Evolutionary conservation across 1,140 invertebrate genomes (phyloP).

Genomic region (Drosophila subobscura): DNA sequence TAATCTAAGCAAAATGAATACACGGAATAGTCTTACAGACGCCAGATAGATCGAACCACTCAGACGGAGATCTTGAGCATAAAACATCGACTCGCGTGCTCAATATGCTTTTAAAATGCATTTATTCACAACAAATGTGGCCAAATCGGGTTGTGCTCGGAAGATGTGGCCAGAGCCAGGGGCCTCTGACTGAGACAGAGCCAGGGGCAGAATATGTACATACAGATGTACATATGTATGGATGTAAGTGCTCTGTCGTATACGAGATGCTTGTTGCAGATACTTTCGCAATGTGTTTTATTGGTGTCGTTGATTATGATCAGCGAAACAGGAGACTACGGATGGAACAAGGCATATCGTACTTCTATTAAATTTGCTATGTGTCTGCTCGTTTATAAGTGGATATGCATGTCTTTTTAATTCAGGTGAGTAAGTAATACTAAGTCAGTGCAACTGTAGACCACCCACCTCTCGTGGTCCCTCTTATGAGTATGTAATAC

Average conservation of each 20-base stretch:
- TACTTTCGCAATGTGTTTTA: slow-evolving; percentile 70
- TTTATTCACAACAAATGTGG: slow-evolving; percentile 54
- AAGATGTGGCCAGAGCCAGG: slow-evolving; percentile 8
- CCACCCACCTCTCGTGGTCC: slow-evolving; percentile 20
- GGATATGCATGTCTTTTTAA: too few relatives aligned
- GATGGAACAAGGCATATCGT: background rate
- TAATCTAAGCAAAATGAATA: slow-evolving; percentile 49
- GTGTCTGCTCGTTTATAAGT: too few relatives aligned
- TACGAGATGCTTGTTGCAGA: slow-evolving; percentile 60
- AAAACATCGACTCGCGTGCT: slow-evolving; percentile 43
- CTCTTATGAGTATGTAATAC: slow-evolving; percentile 15
- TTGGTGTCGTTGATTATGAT: slow-evolving; percentile 58
- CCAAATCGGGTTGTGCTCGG: slow-evolving; percentile 20
- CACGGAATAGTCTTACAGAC: slow-evolving; percentile 2
- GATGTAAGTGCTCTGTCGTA: slow-evolving; percentile 5
- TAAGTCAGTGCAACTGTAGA: background rate
- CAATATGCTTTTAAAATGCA: slow-evolving; percentile 68
- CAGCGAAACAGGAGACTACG: slow-evolving; percentile 1
- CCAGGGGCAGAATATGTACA: too few relatives aligned
- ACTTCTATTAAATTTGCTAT: too few relatives aligned
- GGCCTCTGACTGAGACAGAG: background rate
- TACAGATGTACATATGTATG: too few relatives aligned
- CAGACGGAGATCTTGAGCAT: slow-evolving; percentile 16
- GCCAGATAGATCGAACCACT: slow-evolving; percentile 10
- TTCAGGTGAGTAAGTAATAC: too few relatives aligned